Evolutionary conservation across 2,888 invertebrate genomes (phyloP), one percentile per base, ranked within the genome.

Genomic region (Leptinotarsa juncta): DNA sequence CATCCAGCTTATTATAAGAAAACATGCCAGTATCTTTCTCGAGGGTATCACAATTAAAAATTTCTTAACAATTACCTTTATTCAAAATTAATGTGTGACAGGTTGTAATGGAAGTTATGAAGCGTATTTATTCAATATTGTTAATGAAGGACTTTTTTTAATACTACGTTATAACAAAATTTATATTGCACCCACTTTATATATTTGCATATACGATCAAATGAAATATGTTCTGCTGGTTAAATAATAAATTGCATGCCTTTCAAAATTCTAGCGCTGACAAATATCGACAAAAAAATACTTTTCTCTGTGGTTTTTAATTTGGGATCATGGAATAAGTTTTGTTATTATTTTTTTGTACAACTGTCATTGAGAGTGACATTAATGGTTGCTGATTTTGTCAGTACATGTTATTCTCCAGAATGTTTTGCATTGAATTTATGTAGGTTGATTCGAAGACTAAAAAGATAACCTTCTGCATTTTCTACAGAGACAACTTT

Each of bases 101-200:
- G 76, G 20, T 71, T 50, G 65, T 70, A 76, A 76, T 76, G 73
- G 65, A 73, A 76, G 69, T 76, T 73, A 71, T 76, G 76, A 76
- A 73, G 76, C 70, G 76, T 72, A 73, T 73, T 71, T 73, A 76
- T 76, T 76, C 70, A 76, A 76, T 76, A 76, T 76, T 71, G 67
- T 68, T 76, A 76, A 76, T 76, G 76, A 76, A 86, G 86, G 81
- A 84, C 20, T 20, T 86, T 85, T 86, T 86, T 83, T 76, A 72
- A 70, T 65, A 20, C n/a, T 55, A 20, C 20, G 20, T 20, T 20
- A 20, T 20, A 20, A 65, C 68, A 82, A 86, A 86, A 82, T 85
- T 83, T 82, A 81, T 82, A 84, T 79, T 82, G 82, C 85, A 82
- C 85, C 85, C 86, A 86, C 86, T 85, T 86, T 86, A 86, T 83